These are phyloP conservation scores for Zophobas morio DNA, from an alignment of 1,140 invertebrate species.

Conservation along the genomic window DNA sequence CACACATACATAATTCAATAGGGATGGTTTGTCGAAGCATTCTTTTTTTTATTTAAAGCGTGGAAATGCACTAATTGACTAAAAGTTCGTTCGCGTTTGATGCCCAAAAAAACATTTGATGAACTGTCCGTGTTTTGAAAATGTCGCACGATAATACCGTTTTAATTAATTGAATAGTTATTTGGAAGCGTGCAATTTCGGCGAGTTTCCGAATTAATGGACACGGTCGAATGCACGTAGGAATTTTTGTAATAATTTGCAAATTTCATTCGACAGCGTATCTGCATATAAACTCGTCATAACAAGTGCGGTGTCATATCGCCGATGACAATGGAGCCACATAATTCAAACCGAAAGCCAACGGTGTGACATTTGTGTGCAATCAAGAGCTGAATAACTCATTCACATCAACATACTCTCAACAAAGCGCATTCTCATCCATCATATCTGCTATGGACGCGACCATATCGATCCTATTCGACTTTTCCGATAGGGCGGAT, in stretches of 20 bases:
- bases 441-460: constrained; percentile 52
- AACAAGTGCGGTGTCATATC: constrained; percentile 60
- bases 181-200: constrained; percentile 54
- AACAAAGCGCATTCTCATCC: constrained; percentile 55
- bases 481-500: constrained; percentile 20
- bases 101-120: constrained; percentile 26
- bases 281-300: constrained; percentile 62
- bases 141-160: constrained; percentile 30
- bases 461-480: constrained; percentile 45
- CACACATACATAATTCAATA: constrained; percentile 5
- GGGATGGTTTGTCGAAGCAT: constrained; percentile 5
- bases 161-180: constrained; percentile 55
- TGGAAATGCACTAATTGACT: constrained; percentile 33
- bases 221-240: constrained; percentile 55
- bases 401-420: constrained; percentile 60
- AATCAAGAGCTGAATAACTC: constrained; percentile 67
- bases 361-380: constrained; percentile 63
- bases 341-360: constrained; percentile 58
- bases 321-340: constrained; percentile 57
- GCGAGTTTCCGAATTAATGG: constrained; percentile 53
- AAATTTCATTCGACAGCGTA: constrained; percentile 58
- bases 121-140: constrained; percentile 31
- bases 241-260: constrained; percentile 62
- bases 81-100: constrained; percentile 24
- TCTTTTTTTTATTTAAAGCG: constrained; percentile 13